Percentiles rank a stretch among this genome's conserved stretches.
Conservation (phyloP, 64 coral and sea anemone genomes). For the Acropora yongei region DNA sequence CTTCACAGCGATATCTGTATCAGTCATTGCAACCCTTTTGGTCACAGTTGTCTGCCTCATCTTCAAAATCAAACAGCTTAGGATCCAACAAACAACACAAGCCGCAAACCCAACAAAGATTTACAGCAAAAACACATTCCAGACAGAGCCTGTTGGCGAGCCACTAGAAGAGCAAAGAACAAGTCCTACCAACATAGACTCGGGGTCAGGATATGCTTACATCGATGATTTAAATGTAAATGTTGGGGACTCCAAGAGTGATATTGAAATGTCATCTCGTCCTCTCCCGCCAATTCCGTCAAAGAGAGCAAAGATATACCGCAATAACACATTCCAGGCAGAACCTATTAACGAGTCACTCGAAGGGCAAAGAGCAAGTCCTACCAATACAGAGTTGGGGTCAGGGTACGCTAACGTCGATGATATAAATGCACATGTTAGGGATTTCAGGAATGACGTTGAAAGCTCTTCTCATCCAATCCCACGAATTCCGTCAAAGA, state of each 20-base stretch:
- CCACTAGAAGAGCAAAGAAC: background rate
- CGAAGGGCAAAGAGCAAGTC: background rate
- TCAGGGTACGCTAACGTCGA: background rate
- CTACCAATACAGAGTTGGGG: background rate
- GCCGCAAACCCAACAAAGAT: background rate
- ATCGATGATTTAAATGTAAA: too few relatives aligned
- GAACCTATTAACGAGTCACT: background rate
- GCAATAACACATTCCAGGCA: background rate
- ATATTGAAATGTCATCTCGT: background rate
- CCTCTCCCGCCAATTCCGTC: slow-evolving; percentile 17
- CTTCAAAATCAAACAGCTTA: background rate
- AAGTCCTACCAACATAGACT: background rate
- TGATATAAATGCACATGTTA: too few relatives aligned
- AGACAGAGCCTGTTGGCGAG: background rate
- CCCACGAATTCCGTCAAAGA: background rate
- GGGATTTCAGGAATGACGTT: background rate
- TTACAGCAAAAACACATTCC: background rate
- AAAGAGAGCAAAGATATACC: background rate
- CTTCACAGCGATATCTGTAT: background rate
- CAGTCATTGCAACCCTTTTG: background rate
- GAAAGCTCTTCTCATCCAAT: background rate
- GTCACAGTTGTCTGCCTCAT: background rate
- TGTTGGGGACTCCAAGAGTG: background rate
- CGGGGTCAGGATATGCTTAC: background rate
- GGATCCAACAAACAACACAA: background rate